Conservation (phyloP, 2,888 invertebrate species). For the Heliconius sara region DNA sequence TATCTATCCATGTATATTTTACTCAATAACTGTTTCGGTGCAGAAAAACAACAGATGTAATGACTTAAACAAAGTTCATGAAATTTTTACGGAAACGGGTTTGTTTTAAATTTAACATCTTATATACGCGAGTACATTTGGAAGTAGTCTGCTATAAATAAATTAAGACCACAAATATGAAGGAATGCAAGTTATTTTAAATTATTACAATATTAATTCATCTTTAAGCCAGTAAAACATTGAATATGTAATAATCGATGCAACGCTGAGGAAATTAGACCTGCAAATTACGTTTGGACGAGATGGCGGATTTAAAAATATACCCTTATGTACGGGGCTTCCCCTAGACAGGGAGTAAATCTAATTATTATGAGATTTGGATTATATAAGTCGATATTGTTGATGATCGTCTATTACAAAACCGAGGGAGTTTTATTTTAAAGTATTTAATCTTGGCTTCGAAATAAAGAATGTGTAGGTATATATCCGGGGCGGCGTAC, state of each 20-base stretch:
- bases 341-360: conserved; percentile 20
- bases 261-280: conserved; percentile 67
- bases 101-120: no score
- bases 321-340: conserved; percentile 39
- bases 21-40: no score
- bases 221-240: conserved; percentile 12
- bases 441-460: background rate
- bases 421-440: background rate
- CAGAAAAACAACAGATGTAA: no score
- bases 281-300: conserved; percentile 68
- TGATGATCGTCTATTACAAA: background rate
- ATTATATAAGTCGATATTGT: conserved; percentile 21
- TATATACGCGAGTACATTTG: no score
- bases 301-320: conserved; percentile 55
- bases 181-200: background rate
- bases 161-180: background rate
- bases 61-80: no score
- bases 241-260: conserved; percentile 59
- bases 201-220: background rate
- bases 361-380: conserved; percentile 30
- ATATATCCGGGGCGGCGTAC: background rate
- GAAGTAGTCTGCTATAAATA: no score
- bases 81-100: no score
- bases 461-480: background rate
- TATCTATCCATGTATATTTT: no score